phyloP scores from a whole-genome alignment of 2,888 invertebrate genomes.

The Abrostola tripartita region DNA sequence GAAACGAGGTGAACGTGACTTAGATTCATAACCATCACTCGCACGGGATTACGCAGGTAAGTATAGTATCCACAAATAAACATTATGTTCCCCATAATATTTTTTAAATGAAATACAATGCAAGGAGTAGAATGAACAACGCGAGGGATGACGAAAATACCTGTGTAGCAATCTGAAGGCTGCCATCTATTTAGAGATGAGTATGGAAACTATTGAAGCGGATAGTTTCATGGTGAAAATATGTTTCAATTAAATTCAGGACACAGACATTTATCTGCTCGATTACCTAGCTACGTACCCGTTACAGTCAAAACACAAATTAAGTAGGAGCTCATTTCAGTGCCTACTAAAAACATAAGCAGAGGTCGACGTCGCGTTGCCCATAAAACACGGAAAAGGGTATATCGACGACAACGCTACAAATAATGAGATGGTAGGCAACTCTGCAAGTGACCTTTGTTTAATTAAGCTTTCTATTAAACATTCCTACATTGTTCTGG shows the following conservation, averaged over 20 bases:
- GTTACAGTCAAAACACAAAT: too few species aligned
- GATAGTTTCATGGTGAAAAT: neutral
- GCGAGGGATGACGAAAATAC: neutral
- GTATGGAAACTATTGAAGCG: too few species aligned
- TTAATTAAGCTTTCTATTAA: constrained; percentile 21
- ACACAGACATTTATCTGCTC: too few species aligned
- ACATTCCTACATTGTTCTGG: constrained; percentile 26
- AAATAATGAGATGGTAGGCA: neutral
- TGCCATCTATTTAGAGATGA: too few species aligned
- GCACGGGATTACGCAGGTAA: constrained; percentile 22
- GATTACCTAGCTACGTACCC: too few species aligned
- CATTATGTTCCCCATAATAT: too few species aligned
- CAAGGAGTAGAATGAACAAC: neutral
- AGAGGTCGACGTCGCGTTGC: neutral
- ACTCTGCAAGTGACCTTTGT: constrained; percentile 3
- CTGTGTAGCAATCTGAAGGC: too few species aligned
- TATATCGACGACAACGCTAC: neutral
- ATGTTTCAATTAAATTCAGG: neutral
- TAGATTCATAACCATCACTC: constrained; percentile 35
- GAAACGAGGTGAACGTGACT: constrained; percentile 36
- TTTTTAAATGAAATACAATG: too few species aligned
- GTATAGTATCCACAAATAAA: constrained; percentile 6
- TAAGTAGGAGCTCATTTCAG: too few species aligned
- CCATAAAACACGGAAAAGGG: neutral
- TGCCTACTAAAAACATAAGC: too few species aligned